Conservation (phyloP, 1,140 invertebrate genomes). For the Nephila pilipes region DNA sequence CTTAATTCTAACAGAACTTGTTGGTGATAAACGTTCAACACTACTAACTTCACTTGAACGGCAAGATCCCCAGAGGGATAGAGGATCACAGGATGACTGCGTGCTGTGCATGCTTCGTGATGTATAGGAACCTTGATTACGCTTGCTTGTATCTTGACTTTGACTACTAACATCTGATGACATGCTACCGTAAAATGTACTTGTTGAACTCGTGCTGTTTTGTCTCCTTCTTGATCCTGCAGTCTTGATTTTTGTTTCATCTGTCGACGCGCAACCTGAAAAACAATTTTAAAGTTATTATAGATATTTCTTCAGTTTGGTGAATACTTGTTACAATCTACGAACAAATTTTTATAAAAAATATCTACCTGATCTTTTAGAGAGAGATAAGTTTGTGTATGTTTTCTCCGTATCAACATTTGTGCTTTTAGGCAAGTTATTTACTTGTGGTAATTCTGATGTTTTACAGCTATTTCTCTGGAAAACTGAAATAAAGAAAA, state of each 20-base stretch:
- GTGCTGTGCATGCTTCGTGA: conserved; percentile 82
- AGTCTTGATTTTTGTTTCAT: conserved; percentile 20
- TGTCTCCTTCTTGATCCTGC: conserved; percentile 49
- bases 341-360: not conserved
- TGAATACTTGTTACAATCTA: not conserved
- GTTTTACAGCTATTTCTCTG: conserved; percentile 42
- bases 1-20: conserved; percentile 10
- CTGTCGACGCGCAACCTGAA: conserved; percentile 7
- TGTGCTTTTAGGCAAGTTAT: not conserved
- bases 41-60: conserved; percentile 85
- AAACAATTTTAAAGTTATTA: not conserved
- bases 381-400: conserved; percentile 14
- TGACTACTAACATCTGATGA: conserved; percentile 85
- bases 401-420: conserved; percentile 17
- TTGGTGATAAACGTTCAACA: conserved; percentile 60
- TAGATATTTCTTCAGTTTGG: not conserved
- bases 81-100: conserved; percentile 90
- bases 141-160: conserved; percentile 85
- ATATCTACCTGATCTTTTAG: conserved; percentile 30
- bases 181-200: conserved; percentile 93
- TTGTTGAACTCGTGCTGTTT: conserved; percentile 89
- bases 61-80: conserved; percentile 91
- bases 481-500: conserved; percentile 42
- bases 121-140: conserved; percentile 88
- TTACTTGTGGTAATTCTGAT: not conserved